Evolutionary conservation across 2,797 vertebrate species (phyloP).

Genomic region (Neosalanx taihuensis): DNA sequence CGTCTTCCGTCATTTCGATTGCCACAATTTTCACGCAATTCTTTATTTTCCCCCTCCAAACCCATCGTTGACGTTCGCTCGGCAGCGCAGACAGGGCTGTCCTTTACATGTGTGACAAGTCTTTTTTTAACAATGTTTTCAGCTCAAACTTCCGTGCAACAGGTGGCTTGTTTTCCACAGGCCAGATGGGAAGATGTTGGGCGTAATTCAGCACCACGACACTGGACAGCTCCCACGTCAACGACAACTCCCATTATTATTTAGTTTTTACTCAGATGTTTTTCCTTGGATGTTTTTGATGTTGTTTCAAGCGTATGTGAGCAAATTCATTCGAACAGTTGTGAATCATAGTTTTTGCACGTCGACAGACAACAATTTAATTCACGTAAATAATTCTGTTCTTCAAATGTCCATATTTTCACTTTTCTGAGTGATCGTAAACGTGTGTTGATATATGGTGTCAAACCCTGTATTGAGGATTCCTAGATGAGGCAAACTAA

Average conservation of each 20-base stretch:
- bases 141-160: conserved; percentile 72
- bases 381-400: too few relatives aligned
- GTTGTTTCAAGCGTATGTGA: neutral
- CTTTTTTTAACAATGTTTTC: conserved; percentile 27
- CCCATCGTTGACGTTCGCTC: neutral
- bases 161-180: conserved; percentile 65
- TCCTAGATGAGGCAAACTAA: conserved; percentile 12
- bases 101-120: neutral
- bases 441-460: neutral
- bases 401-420: too few relatives aligned
- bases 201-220: conserved; percentile 74
- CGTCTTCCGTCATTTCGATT: neutral
- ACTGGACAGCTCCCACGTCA: conserved; percentile 69
- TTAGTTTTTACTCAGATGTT: conserved; percentile 7
- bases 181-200: conserved; percentile 59
- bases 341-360: neutral
- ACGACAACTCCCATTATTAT: conserved; percentile 26
- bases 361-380: too few relatives aligned
- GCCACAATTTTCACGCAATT: neutral
- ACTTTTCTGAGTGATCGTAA: neutral
- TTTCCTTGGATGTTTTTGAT: neutral
- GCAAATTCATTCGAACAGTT: neutral
- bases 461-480: neutral
- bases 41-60: too few relatives aligned
- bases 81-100: neutral